A percentile compares a stretch with the other conserved stretches of the same genome.
Conservation (phyloP, 2,888 invertebrate species). For the Scaptodrosophila latifasciaeformis region DNA sequence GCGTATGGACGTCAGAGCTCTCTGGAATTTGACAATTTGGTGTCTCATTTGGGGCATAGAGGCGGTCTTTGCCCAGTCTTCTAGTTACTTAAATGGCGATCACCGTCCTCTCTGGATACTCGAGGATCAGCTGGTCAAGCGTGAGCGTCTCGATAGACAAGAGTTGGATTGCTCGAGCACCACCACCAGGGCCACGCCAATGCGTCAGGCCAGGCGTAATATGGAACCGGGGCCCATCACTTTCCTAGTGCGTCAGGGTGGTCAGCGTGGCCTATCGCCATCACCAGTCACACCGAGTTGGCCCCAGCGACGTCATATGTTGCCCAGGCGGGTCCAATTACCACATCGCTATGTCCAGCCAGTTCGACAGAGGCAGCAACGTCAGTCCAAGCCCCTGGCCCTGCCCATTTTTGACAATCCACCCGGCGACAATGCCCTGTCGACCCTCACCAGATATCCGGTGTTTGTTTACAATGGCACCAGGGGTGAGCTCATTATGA, state of each 20-base stretch:
- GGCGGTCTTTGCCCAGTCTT: constrained; percentile 25
- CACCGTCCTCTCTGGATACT: constrained; percentile 70
- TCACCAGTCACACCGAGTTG: background rate
- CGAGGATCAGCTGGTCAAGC: constrained; percentile 54
- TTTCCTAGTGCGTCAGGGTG: constrained; percentile 35
- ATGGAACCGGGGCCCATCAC: constrained; percentile 21
- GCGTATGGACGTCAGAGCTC: constrained; percentile 36
- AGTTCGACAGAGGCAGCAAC: too few relatives aligned
- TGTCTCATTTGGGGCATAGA: constrained; percentile 21
- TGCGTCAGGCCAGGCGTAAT: constrained; percentile 8
- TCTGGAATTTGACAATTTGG: constrained; percentile 30
- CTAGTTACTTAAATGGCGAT: constrained; percentile 44
- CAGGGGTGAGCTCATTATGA: constrained; percentile 66
- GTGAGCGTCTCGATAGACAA: constrained; percentile 21
- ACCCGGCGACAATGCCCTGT: constrained; percentile 49
- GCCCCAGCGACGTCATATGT: constrained; percentile 11
- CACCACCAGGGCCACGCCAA: constrained; percentile 1
- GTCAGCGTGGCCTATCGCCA: background rate
- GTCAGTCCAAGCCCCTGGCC: constrained; percentile 30
- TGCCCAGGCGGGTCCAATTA: constrained; percentile 39
- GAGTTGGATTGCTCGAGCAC: constrained; percentile 27
- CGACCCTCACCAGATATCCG: constrained; percentile 31
- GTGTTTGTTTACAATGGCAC: constrained; percentile 68
- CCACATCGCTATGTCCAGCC: constrained; percentile 55
- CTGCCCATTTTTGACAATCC: constrained; percentile 59